Evolutionary conservation across 2,113 vertebrate genomes (phyloP), one percentile per base, ranked within the genome.

Genomic region (Nibea coibor): DNA sequence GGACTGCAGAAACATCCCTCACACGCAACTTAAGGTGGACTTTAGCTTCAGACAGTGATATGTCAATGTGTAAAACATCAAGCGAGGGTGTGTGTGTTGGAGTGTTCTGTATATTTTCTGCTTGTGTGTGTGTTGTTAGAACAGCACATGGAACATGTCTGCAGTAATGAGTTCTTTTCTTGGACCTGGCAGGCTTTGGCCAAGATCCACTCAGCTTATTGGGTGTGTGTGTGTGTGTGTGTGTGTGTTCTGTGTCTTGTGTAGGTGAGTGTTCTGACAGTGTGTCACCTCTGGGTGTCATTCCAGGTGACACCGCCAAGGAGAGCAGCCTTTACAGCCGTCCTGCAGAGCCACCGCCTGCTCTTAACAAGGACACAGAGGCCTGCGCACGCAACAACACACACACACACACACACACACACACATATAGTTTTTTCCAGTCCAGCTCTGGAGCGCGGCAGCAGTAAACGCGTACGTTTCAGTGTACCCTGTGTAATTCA

Each of bases 211-310:
- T 70, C 57, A 82, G 53, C 47, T 70, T 67, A 81, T 57, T 58
- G 42, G 50, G 66, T 51, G 10, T 66, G n/a, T 57, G 68, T 54
- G 42, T 58, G 62, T 76, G 61, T 39, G 26, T 45, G 50, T 50
- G 57, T 48, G 14, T 48, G 28, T 54, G 73, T 75, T 67, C 78
- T 78, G 5, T 47, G n/a, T 80, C 69, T 72, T 69, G 64, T 75
- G 87, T 79, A 64, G 68, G 85, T 85, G 87, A 79, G 69, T 68
- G 58, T 68, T 86, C 56, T 90, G 90, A 90, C 89, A 89, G 78
- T 54, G 81, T 88, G 88, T 92, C 92, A 92, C 92, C 92, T 92
- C 90, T 90, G 91, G 91, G 90, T 92, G 90, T 91, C 93, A 91
- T 91, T 92, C 81, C 79, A 90, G 85, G 77, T 75, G 91, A 90